Percentiles rank a stretch among this genome's conserved stretches.
Evolutionary conservation across 2,888 invertebrate genomes (phyloP).

Genomic region (Machimus atricapillus): DNA sequence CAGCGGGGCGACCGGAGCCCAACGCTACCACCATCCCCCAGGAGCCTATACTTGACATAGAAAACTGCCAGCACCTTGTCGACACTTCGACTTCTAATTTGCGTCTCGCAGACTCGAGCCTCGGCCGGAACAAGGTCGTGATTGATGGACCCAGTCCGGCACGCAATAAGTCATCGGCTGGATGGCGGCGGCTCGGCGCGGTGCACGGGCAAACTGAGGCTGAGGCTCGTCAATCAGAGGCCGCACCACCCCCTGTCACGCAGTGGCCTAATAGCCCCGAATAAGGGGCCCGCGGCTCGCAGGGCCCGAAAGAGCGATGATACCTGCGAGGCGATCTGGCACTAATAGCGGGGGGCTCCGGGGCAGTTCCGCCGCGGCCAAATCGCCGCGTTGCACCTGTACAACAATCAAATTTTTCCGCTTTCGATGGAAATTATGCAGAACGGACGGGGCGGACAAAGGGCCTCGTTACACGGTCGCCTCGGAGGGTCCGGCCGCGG

Average conservation of each 20-base stretch:
- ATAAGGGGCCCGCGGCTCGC: background rate
- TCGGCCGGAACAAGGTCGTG: slow-evolving; percentile 8
- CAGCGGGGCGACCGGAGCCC: background rate
- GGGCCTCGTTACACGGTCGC: background rate
- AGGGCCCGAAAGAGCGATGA: background rate
- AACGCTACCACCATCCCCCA: background rate
- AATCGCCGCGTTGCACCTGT: slow-evolving; percentile 18
- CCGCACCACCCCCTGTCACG: background rate
- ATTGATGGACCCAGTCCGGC: slow-evolving; percentile 16
- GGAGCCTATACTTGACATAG: background rate
- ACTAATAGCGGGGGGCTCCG: background rate
- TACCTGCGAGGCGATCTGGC: slow-evolving; percentile 3
- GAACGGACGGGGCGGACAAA: background rate
- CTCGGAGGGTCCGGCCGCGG: background rate
- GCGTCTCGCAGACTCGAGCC: background rate
- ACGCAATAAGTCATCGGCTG: slow-evolving; percentile 13
- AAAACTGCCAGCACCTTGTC: slow-evolving; percentile 8
- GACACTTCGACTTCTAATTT: slow-evolving; percentile 22
- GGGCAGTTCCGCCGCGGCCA: background rate
- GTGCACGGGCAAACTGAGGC: background rate
- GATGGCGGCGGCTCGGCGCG: background rate
- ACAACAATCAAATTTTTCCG: slow-evolving; percentile 31
- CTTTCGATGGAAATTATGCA: slow-evolving; percentile 32
- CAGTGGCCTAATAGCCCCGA: background rate
- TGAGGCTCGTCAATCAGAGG: slow-evolving; percentile 2